Evolutionary conservation across 2,797 vertebrate genomes (phyloP).

Genomic region (Leptoclinus maculatus): DNA sequence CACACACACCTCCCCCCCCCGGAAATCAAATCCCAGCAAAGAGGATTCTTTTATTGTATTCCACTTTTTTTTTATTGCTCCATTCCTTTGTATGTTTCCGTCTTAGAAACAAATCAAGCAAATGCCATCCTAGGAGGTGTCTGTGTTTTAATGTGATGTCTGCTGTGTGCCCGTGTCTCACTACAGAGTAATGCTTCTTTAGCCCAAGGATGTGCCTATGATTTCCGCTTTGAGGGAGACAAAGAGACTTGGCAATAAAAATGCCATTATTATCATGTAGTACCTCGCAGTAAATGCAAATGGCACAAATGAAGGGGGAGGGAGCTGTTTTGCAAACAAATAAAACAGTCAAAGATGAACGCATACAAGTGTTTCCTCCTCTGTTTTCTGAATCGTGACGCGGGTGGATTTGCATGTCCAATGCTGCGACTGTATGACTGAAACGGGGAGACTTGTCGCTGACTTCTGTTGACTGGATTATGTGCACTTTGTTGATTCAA

Average conservation of each 20-base stretch:
- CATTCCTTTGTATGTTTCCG: slow-evolving; percentile 58
- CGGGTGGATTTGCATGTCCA: slow-evolving; percentile 54
- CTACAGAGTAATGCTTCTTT: slow-evolving; percentile 67
- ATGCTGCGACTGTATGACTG: slow-evolving; percentile 23
- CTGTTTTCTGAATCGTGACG: slow-evolving; percentile 44
- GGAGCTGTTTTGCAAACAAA: slow-evolving; percentile 66
- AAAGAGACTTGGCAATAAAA: slow-evolving; percentile 72
- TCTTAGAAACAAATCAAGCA: slow-evolving; percentile 74
- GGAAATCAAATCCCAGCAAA: slow-evolving; percentile 66
- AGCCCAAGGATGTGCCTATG: slow-evolving; percentile 66
- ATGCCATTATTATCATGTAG: slow-evolving; percentile 67
- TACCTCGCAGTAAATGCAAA: slow-evolving; percentile 72
- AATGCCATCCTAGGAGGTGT: slow-evolving; percentile 65
- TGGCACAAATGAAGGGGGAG: slow-evolving; percentile 68
- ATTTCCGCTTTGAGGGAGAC: slow-evolving; percentile 70
- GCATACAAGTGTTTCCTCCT: slow-evolving; percentile 33
- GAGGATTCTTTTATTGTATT: slow-evolving; percentile 59
- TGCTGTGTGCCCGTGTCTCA: slow-evolving; percentile 53
- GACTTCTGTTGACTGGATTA: slow-evolving; percentile 24
- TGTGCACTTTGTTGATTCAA: slow-evolving; percentile 36
- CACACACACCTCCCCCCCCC: slow-evolving; percentile 9
- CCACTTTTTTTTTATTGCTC: slow-evolving; percentile 44
- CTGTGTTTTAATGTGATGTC: slow-evolving; percentile 68
- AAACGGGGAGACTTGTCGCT: slow-evolving; percentile 9
- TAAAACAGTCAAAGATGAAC: slow-evolving; percentile 59